Evolutionary conservation across 64 coral and sea anemone genomes (phyloP).

Genomic region (Montipora capricornis): DNA sequence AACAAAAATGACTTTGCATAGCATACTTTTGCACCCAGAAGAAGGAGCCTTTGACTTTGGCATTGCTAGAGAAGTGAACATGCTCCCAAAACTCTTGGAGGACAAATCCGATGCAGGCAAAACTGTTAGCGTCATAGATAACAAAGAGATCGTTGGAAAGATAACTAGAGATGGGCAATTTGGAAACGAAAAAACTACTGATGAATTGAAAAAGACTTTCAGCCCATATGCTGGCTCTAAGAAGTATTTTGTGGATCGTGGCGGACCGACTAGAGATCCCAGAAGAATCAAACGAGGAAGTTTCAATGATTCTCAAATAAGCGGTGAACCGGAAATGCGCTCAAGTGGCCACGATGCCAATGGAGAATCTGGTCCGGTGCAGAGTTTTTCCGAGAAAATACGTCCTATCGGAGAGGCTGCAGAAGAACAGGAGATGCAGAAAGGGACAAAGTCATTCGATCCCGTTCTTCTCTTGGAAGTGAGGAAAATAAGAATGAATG

Average conservation of each 20-base stretch:
- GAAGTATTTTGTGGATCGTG: neutral
- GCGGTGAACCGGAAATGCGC: neutral
- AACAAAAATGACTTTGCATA: conserved; percentile 21
- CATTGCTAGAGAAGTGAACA: neutral
- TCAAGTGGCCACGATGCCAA: neutral
- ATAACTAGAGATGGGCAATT: neutral
- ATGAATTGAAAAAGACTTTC: neutral
- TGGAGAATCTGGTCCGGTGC: neutral
- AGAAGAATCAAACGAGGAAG: neutral
- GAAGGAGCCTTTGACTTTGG: neutral
- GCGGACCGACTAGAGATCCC: neutral
- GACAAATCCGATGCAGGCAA: neutral
- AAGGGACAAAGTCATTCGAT: neutral
- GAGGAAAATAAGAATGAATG: conserved; percentile 40
- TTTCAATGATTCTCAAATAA: neutral
- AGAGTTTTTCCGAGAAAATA: neutral
- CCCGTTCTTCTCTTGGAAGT: conserved; percentile 17
- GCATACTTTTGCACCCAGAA: conserved; percentile 10
- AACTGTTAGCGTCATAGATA: neutral
- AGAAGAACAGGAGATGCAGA: neutral
- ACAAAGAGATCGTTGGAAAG: neutral
- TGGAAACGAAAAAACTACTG: neutral
- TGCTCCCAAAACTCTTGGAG: neutral
- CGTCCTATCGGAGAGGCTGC: neutral
- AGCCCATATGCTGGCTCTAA: neutral